Conservation (phyloP, 2,888 invertebrate species). For the Troides aeacus region DNA sequence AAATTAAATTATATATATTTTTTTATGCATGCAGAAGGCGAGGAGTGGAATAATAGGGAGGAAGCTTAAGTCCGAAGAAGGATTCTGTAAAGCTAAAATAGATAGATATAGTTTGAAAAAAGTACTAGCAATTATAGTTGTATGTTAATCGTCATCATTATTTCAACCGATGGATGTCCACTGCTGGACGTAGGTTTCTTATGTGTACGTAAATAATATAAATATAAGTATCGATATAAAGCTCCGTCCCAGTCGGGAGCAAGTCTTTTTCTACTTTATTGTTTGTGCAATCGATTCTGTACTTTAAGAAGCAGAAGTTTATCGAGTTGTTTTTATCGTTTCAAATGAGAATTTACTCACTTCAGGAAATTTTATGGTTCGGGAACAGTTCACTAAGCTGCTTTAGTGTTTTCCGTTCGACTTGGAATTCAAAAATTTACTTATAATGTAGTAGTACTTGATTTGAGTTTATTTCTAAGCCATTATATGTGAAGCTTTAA, state of each 20-base stretch:
- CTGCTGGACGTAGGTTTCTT: too few relatives aligned
- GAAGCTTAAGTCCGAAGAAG: too few relatives aligned
- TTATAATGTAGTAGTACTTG: too few relatives aligned
- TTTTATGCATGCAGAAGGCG: too few relatives aligned
- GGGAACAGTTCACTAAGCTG: not conserved
- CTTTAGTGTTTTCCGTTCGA: not conserved
- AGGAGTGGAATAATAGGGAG: too few relatives aligned
- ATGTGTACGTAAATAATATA: not conserved
- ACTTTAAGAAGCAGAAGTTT: conserved; percentile 7
- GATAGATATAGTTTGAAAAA: too few relatives aligned
- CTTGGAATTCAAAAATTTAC: not conserved
- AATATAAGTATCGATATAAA: not conserved
- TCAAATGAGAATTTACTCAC: conserved; percentile 1
- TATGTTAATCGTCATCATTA: not conserved
- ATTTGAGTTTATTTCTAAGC: too few relatives aligned
- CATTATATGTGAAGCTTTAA: too few relatives aligned
- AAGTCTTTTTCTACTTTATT: conserved; percentile 12
- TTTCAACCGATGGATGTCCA: too few relatives aligned
- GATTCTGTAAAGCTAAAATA: too few relatives aligned
- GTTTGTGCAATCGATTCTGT: conserved; percentile 22
- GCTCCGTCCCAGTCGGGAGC: conserved; percentile 1
- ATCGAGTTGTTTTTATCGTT: conserved; percentile 15
- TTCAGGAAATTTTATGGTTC: not conserved
- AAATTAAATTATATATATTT: too few relatives aligned
- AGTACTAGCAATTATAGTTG: not conserved